phyloP scores from a whole-genome alignment of 2,113 vertebrate species.

The Mustela nigripes region DNA sequence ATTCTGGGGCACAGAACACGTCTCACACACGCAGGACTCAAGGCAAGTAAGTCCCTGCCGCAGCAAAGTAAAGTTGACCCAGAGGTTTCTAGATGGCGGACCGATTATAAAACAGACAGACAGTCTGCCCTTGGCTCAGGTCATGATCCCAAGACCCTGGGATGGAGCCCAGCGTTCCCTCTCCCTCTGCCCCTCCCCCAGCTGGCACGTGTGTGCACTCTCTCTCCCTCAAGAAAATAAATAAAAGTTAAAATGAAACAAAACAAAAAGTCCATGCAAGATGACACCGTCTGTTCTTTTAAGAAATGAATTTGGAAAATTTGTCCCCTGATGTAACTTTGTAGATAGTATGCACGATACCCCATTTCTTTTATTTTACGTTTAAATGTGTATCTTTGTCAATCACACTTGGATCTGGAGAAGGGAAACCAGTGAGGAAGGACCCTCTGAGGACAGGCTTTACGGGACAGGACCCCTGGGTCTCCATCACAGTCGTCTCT shows the following conservation, averaged over 20 bases:
- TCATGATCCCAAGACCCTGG: no score
- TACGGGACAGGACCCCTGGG: background rate
- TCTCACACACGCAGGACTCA: background rate
- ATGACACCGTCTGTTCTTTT: background rate
- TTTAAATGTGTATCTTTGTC: background rate
- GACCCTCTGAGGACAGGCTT: background rate
- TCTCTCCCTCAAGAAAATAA: no score
- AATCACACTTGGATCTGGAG: background rate
- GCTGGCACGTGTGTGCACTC: no score
- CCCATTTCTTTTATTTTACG: background rate
- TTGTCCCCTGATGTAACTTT: background rate
- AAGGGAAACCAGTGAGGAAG: background rate
- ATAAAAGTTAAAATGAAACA: no score
- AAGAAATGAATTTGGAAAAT: background rate
- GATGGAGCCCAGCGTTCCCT: no score
- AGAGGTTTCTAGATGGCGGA: background rate
- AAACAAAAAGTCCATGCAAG: background rate
- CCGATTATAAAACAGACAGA: background rate
- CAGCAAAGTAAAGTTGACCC: background rate
- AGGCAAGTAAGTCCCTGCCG: background rate
- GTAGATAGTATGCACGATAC: background rate
- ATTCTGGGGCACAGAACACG: background rate
- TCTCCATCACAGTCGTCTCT: background rate
- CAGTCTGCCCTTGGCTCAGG: no score
- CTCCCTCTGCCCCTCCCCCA: no score